phyloP scores from a whole-genome alignment of 2,113 vertebrate species.

The Budorcas taxicolor region DNA sequence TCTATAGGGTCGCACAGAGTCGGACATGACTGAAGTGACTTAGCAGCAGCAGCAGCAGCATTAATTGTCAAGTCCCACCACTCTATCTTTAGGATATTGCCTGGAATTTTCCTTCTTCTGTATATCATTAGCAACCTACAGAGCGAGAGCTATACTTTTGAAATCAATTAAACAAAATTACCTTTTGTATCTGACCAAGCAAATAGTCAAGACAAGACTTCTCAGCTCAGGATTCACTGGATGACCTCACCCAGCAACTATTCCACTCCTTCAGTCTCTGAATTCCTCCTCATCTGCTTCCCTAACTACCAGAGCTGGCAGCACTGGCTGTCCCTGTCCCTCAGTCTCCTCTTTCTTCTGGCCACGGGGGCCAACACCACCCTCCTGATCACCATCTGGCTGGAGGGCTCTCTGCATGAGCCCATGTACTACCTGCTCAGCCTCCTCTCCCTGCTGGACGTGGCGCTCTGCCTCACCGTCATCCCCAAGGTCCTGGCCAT shows the following conservation, averaged over 20 bases:
- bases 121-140: neutral
- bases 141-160: neutral
- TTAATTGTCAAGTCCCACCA: neutral
- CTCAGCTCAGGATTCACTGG: neutral
- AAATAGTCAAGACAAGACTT: neutral
- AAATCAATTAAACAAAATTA: neutral
- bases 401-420: no score
- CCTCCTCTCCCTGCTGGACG: no score
- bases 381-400: neutral
- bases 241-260: neutral
- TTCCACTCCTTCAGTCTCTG: neutral
- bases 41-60: neutral
- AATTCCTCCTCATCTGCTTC: constrained; percentile 43
- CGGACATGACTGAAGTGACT: fast-evolving
- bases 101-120: neutral
- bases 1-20: neutral
- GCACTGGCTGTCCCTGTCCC: constrained; percentile 9
- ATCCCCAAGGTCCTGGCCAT: neutral
- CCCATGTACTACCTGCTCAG: no score
- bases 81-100: neutral
- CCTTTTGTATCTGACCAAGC: neutral
- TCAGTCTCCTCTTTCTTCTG: constrained; percentile 16
- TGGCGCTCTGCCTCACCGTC: no score
- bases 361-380: neutral
- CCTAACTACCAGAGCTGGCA: constrained; percentile 32